Percentiles rank a stretch among this genome's conserved stretches.
phyloP scores from a whole-genome alignment of 92 coral and sea anemone species.

The Umimayanthus chanpuru region DNA sequence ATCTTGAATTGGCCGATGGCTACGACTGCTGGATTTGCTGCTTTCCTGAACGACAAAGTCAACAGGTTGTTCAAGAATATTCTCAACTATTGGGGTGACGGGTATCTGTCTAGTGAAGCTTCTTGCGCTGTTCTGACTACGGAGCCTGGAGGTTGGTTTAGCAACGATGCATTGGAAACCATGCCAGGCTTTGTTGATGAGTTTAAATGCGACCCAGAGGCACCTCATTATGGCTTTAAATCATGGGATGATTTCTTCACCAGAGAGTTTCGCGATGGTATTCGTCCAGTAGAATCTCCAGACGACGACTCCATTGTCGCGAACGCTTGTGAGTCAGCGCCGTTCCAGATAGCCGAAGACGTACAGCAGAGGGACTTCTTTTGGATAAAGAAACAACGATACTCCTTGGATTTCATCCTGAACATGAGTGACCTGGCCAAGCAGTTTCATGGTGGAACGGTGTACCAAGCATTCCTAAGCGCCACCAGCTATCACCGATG shows the following conservation, averaged over 20 bases:
- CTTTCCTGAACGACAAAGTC: conserved; percentile 70
- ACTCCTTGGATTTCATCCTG: conserved; percentile 66
- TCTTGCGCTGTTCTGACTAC: conserved; percentile 53
- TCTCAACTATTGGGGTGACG: conserved; percentile 65
- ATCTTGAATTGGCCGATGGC: conserved; percentile 75
- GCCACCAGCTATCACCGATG: too few species aligned
- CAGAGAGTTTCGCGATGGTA: conserved; percentile 64
- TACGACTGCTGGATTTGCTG: conserved; percentile 75
- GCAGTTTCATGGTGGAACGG: conserved; percentile 50
- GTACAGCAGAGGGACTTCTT: conserved; percentile 54
- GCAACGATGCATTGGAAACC: conserved; percentile 62
- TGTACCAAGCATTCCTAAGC: too few species aligned
- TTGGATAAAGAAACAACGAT: conserved; percentile 64
- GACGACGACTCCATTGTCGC: conserved; percentile 59
- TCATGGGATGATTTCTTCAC: conserved; percentile 77
- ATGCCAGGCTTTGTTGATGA: conserved; percentile 66
- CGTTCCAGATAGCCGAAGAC: conserved; percentile 44
- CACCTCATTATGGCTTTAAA: conserved; percentile 50
- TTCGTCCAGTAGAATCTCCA: conserved; percentile 67
- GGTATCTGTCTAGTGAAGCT: conserved; percentile 46
- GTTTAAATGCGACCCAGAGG: conserved; percentile 55
- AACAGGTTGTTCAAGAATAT: conserved; percentile 58
- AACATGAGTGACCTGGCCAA: conserved; percentile 51
- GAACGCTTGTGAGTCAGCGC: conserved; percentile 77
- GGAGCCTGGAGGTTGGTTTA: conserved; percentile 65